Conservation (phyloP, 2,113 vertebrate species). For the Pedionomus torquatus region DNA sequence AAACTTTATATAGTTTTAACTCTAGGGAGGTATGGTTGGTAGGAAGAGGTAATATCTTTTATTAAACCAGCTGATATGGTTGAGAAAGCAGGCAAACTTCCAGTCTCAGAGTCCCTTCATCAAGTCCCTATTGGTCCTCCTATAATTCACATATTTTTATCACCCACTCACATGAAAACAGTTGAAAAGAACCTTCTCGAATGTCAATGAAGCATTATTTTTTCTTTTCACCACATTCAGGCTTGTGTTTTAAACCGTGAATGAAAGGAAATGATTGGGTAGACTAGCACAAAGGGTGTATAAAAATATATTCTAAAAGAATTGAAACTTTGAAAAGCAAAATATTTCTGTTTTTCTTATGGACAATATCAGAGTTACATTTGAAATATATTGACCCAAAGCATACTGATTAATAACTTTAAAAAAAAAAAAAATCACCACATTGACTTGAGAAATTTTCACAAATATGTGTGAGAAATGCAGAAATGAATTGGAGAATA, state of each 20-base stretch:
- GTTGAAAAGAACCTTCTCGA: not conserved
- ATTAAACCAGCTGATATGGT: slow-evolving; percentile 9
- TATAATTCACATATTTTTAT: slow-evolving; percentile 4
- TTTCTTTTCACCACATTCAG: not conserved
- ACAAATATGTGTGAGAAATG: not conserved
- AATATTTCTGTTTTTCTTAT: not conserved
- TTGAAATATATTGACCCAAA: not conserved
- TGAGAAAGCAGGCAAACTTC: slow-evolving; percentile 30
- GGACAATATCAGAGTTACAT: not conserved
- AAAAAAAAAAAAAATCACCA: not conserved
- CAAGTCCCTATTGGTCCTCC: not conserved
- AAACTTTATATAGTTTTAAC: not conserved
- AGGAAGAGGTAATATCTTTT: slow-evolving; percentile 19
- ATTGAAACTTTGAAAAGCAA: not conserved
- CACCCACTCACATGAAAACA: not conserved
- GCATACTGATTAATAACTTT: not conserved
- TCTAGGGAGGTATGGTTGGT: not conserved
- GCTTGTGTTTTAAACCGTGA: not conserved
- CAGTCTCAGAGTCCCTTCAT: slow-evolving; percentile 1
- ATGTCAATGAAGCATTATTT: not conserved
- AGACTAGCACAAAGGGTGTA: not conserved
- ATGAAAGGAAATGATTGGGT: not conserved
- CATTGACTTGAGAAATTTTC: not conserved
- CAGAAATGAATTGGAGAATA: not conserved
- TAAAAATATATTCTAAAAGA: not conserved